phyloP scores from a whole-genome alignment of 2,113 vertebrate genomes.

The Oreotragus oreotragus region DNA sequence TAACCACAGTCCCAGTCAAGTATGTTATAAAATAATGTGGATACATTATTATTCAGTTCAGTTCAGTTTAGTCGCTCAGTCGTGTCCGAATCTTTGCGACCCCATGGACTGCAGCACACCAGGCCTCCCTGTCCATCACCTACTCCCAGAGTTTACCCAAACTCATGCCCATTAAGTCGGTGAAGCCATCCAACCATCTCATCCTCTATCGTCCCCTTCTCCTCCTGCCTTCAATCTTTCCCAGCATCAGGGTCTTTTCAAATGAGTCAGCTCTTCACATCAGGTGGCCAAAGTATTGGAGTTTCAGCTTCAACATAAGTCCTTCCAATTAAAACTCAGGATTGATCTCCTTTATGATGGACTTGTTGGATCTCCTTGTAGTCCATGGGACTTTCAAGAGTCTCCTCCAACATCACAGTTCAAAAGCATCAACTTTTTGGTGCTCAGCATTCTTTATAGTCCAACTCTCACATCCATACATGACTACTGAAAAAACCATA shows the following conservation, averaged over 20 bases:
- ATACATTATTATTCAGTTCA: neutral
- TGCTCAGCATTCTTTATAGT: neutral
- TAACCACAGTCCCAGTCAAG: neutral
- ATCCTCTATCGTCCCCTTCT: neutral
- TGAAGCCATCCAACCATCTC: neutral
- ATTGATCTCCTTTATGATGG: neutral
- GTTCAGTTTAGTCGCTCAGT: neutral
- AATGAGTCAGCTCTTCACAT: neutral
- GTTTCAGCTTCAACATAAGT: neutral
- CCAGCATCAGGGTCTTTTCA: neutral
- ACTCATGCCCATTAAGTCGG: neutral
- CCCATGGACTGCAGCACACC: neutral
- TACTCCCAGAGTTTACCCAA: neutral
- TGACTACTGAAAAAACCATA: neutral
- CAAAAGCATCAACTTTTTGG: neutral
- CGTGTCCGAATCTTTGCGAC: rapidly evolving
- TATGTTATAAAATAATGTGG: neutral
- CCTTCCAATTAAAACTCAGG: neutral
- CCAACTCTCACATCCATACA: neutral
- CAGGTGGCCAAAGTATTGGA: neutral
- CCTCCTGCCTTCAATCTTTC: neutral
- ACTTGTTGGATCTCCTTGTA: neutral
- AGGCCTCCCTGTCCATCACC: neutral
- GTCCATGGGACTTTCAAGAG: neutral
- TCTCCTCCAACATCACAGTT: neutral